Evolutionary conservation across 2,888 invertebrate species (phyloP).

Genomic region (Spilosoma lubricipeda): DNA sequence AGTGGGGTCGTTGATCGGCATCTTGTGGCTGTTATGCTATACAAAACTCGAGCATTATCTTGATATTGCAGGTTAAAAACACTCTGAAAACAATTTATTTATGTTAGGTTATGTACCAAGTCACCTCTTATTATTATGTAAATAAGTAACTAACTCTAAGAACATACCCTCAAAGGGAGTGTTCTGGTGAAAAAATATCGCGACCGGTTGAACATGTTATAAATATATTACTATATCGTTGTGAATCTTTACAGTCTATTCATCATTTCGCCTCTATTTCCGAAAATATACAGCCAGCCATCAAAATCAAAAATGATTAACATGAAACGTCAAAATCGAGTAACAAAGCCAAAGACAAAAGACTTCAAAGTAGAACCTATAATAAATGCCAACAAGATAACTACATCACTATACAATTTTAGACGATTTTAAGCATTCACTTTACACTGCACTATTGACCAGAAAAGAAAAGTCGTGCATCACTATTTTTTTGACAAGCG

Average conservation of each 20-base stretch:
- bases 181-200: constrained; percentile 72
- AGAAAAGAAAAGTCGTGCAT: background rate
- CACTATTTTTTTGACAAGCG: constrained; percentile 12
- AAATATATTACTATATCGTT: constrained; percentile 35
- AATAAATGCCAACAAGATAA: too few relatives aligned
- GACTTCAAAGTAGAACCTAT: background rate
- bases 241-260: constrained; percentile 54
- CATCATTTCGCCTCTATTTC: constrained; percentile 31
- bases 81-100: constrained; percentile 71
- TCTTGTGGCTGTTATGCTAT: constrained; percentile 71
- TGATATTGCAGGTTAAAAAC: constrained; percentile 72
- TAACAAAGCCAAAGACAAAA: background rate
- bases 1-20: constrained; percentile 90
- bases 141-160: constrained; percentile 27
- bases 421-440: background rate
- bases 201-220: constrained; percentile 80
- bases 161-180: constrained; percentile 70
- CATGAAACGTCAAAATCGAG: constrained; percentile 23
- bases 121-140: constrained; percentile 27
- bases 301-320: constrained; percentile 17
- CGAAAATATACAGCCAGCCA: constrained; percentile 18
- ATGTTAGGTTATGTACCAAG: constrained; percentile 53
- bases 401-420: background rate
- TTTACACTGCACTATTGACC: background rate
- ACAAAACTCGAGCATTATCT: constrained; percentile 74